Conservation (phyloP, 1,140 invertebrate species). For the Drosophila seguyi region DNA sequence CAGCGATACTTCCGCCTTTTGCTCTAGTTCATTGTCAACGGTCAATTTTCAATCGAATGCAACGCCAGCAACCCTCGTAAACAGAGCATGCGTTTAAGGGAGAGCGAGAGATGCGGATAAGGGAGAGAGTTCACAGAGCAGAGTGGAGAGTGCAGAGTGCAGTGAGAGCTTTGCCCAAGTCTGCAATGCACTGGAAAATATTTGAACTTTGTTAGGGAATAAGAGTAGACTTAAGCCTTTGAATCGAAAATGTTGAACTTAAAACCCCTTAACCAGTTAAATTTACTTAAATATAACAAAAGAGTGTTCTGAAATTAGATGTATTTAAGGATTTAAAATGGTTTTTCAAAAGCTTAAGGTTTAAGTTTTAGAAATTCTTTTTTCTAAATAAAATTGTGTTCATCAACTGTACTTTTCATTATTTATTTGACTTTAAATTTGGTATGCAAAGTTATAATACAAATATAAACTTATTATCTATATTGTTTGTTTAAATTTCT, state of each 20-base stretch:
- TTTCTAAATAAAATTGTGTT: neutral
- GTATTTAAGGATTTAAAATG: too few relatives aligned
- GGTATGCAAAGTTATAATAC: neutral
- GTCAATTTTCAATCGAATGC: conserved; percentile 53
- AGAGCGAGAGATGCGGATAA: conserved; percentile 12
- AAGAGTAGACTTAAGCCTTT: too few relatives aligned
- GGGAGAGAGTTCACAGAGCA: conserved; percentile 17
- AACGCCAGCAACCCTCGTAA: neutral
- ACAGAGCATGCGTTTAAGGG: conserved; percentile 52
- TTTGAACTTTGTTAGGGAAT: too few relatives aligned
- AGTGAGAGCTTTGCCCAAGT: conserved; percentile 23
- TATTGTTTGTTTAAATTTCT: neutral
- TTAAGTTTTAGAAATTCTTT: neutral
- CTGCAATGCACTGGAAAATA: conserved; percentile 41
- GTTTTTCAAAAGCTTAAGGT: neutral
- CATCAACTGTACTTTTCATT: neutral
- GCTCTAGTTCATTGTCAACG: conserved; percentile 78
- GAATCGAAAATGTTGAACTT: neutral
- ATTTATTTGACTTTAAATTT: neutral
- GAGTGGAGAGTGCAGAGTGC: conserved; percentile 17
- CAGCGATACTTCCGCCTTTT: conserved; percentile 65
- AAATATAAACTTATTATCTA: neutral
- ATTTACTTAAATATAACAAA: neutral
- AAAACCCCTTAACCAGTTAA: neutral
- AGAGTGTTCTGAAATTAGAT: too few relatives aligned